A percentile compares a stretch with the other conserved stretches of the same genome.
Evolutionary conservation across 1,140 invertebrate species (phyloP).

Genomic region (Drosophila subobscura): DNA sequence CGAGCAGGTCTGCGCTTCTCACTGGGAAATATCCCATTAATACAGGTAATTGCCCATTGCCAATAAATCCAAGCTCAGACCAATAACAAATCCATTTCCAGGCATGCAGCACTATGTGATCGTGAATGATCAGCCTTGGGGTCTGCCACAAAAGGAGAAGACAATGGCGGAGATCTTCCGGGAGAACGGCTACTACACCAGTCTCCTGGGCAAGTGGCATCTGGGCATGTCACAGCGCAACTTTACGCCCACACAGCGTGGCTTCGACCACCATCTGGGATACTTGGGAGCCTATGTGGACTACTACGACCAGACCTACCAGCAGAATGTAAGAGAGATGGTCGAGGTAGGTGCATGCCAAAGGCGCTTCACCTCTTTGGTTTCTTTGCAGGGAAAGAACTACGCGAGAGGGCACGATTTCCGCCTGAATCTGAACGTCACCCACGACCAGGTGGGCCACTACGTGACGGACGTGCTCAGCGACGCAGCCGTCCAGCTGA

Average conservation of each 20-base stretch:
- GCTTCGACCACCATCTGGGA: slow-evolving; percentile 92
- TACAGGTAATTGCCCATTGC: slow-evolving; percentile 84
- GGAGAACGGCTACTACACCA: slow-evolving; percentile 90
- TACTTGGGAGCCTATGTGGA: slow-evolving; percentile 92
- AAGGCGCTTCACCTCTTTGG: not conserved
- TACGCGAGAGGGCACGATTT: slow-evolving; percentile 88
- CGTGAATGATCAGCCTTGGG: slow-evolving; percentile 88
- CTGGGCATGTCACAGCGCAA: slow-evolving; percentile 88
- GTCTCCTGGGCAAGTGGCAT: slow-evolving; percentile 96
- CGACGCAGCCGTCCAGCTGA: slow-evolving; percentile 87
- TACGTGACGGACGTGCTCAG: slow-evolving; percentile 93
- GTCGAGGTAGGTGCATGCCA: not conserved
- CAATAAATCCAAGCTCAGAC: not conserved
- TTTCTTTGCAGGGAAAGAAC: slow-evolving; percentile 26
- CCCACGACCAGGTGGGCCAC: slow-evolving; percentile 86
- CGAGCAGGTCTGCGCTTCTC: slow-evolving; percentile 90
- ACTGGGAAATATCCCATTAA: slow-evolving; percentile 94
- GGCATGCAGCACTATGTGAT: slow-evolving; percentile 93
- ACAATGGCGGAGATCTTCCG: slow-evolving; percentile 91
- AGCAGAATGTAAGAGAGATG: slow-evolving; percentile 85
- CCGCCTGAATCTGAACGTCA: slow-evolving; percentile 86
- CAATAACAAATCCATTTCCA: slow-evolving; percentile 55
- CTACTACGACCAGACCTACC: slow-evolving; percentile 90
- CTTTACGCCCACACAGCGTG: slow-evolving; percentile 90
- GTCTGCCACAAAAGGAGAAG: slow-evolving; percentile 89